A percentile compares a stretch with the other conserved stretches of the same genome.
Conservation (phyloP, 2,888 invertebrate species). For the Rhingia rostrata region DNA sequence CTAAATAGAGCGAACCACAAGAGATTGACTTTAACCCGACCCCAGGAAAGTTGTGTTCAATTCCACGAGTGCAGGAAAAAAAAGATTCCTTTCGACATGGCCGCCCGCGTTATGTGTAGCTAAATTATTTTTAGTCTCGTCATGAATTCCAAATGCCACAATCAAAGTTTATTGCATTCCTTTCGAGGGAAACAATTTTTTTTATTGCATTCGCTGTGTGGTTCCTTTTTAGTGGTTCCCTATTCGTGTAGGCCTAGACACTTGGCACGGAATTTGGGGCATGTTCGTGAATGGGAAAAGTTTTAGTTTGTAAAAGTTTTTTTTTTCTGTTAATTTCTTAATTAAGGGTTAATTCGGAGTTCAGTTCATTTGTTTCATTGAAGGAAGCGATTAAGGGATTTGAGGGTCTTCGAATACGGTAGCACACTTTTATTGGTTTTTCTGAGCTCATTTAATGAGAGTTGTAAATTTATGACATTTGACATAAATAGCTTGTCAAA, state of each 20-base stretch:
- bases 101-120: conserved; percentile 23
- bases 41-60: too few species aligned
- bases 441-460: neutral
- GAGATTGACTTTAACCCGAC: too few species aligned
- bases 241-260: conserved; percentile 22
- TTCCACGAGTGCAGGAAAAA: too few species aligned
- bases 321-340: conserved; percentile 46
- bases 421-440: neutral
- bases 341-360: conserved; percentile 50
- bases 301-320: conserved; percentile 34
- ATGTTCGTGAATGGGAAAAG: conserved; percentile 15
- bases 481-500: too few species aligned
- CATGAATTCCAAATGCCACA: conserved; percentile 61
- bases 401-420: neutral
- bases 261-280: conserved; percentile 31
- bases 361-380: conserved; percentile 43
- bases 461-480: neutral
- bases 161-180: conserved; percentile 70
- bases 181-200: conserved; percentile 45
- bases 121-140: conserved; percentile 67
- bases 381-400: conserved; percentile 7
- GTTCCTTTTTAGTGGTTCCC: conserved; percentile 44
- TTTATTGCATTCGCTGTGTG: conserved; percentile 37
- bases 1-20: conserved; percentile 8
- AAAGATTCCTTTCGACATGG: conserved; percentile 30